A percentile compares a stretch with the other conserved stretches of the same genome.
phyloP scores from a whole-genome alignment of 2,888 invertebrate species.

The Harmothoe impar region DNA sequence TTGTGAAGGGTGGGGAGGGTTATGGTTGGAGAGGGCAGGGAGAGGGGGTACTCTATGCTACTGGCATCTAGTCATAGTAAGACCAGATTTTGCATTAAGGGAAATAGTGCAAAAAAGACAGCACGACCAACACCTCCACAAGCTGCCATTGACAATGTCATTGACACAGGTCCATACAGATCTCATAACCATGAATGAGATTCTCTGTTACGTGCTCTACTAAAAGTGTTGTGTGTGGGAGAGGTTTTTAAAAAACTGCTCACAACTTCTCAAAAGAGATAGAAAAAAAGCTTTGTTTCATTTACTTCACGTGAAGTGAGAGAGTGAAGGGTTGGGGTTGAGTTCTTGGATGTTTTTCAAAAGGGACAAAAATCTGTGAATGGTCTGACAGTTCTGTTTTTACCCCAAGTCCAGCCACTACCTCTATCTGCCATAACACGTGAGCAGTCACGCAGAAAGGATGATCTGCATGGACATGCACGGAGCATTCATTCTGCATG shows the following conservation, averaged over 20 bases:
- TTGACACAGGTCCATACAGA: conserved; percentile 21
- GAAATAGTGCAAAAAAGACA: background rate
- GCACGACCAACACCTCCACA: background rate
- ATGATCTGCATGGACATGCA: no score
- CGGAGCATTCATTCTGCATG: no score
- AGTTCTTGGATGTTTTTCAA: background rate
- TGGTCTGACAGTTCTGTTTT: conserved; percentile 38
- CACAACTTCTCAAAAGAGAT: background rate
- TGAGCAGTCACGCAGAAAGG: no score
- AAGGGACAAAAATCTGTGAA: background rate
- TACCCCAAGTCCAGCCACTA: background rate
- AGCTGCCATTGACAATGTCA: conserved; percentile 10
- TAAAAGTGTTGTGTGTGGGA: background rate
- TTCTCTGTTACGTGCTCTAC: background rate
- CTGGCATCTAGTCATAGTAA: no score
- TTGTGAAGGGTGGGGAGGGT: background rate
- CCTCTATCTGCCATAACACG: background rate
- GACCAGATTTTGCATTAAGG: no score
- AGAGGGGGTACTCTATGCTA: no score
- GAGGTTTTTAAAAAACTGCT: background rate
- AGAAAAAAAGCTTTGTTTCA: conserved; percentile 34
- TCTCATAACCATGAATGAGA: conserved; percentile 37
- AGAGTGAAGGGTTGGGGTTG: background rate
- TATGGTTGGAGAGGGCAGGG: no score
- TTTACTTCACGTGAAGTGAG: conserved; percentile 22